phyloP scores from a whole-genome alignment of 2,113 vertebrate genomes.

The Sialia sialis region DNA sequence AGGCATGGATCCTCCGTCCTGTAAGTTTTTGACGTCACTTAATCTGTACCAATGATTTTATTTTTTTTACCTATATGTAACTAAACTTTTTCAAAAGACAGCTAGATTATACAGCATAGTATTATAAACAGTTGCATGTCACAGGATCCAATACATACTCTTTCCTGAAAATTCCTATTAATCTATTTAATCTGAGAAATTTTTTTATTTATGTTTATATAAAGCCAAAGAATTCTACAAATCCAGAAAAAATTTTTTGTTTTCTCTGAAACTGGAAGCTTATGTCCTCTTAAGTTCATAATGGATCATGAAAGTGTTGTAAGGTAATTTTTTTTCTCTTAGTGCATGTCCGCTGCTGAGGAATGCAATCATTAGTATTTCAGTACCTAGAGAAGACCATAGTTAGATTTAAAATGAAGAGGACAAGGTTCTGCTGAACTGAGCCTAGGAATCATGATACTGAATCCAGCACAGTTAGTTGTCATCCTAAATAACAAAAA shows the following conservation, averaged over 20 bases:
- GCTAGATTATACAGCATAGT: neutral
- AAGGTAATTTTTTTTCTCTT: neutral
- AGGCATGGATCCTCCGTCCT: neutral
- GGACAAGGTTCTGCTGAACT: slow-evolving; percentile 68
- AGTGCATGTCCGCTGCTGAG: neutral
- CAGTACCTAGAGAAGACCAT: neutral
- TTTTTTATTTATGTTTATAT: slow-evolving; percentile 56
- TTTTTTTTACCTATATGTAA: neutral
- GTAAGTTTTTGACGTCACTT: neutral
- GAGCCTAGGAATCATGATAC: slow-evolving; percentile 26
- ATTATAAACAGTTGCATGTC: neutral
- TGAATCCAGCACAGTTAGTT: neutral
- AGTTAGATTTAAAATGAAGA: slow-evolving; percentile 20
- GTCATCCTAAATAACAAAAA: neutral
- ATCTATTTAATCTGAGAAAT: neutral
- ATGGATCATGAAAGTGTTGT: neutral
- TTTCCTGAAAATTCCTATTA: neutral
- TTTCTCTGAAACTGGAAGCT: neutral
- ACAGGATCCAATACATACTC: neutral
- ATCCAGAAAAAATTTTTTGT: neutral
- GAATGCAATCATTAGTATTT: neutral
- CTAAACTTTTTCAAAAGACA: slow-evolving; percentile 26
- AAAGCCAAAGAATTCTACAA: slow-evolving; percentile 62
- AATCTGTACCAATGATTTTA: neutral
- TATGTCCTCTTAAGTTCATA: neutral